These are phyloP conservation scores for Pseudorasbora parva DNA, from an alignment of 2,113 vertebrate species.

Conservation along the genomic window DNA sequence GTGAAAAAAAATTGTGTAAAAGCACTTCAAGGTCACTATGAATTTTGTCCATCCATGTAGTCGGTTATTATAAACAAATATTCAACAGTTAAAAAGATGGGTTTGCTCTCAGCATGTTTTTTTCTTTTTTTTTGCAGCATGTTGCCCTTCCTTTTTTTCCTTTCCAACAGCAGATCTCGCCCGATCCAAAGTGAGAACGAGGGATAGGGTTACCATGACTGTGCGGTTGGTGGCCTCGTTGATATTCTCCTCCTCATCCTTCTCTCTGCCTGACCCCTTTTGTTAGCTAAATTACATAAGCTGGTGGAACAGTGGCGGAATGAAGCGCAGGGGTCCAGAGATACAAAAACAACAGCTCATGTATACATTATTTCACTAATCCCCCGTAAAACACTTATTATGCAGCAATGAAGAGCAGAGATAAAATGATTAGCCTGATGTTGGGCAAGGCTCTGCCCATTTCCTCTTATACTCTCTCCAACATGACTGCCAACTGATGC, in stretches of 20 bases:
- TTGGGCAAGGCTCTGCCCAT: constrained; percentile 54
- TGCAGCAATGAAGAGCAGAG: constrained; percentile 64
- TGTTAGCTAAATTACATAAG: constrained; percentile 73
- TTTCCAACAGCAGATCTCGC: constrained; percentile 19
- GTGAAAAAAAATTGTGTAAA: background rate
- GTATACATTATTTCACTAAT: constrained; percentile 70
- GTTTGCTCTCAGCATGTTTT: background rate
- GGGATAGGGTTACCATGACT: constrained; percentile 63
- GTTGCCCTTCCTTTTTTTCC: background rate
- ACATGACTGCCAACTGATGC: constrained; percentile 67
- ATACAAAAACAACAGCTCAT: constrained; percentile 52
- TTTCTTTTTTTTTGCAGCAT: background rate
- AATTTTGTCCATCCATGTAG: no score
- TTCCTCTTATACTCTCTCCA: constrained; percentile 40
- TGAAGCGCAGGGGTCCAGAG: constrained; percentile 35
- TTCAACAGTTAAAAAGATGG: background rate
- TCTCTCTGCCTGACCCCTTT: constrained; percentile 60
- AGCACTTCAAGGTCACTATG: background rate
- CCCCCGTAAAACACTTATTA: constrained; percentile 67
- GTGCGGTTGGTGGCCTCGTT: constrained; percentile 66
- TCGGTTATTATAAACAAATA: background rate
- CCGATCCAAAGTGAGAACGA: constrained; percentile 48
- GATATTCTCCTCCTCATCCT: constrained; percentile 69
- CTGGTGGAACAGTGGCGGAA: constrained; percentile 50
- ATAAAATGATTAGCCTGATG: constrained; percentile 68